Base-by-base conservation (phyloP, 2,797 vertebrate species). In the Spea hammondii region DNA sequence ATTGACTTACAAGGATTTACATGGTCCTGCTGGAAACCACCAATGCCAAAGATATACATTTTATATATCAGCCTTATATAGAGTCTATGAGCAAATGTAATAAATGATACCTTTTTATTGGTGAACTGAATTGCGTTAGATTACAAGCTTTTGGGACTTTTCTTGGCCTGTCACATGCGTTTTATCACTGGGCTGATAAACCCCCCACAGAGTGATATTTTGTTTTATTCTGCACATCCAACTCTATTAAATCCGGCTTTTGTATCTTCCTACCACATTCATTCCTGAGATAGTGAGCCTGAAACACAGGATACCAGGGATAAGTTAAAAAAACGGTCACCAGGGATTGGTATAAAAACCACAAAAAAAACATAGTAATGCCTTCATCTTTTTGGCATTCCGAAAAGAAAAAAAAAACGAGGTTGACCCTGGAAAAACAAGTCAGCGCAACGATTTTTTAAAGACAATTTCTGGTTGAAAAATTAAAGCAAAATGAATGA, bases 291-390 rank as follows among this genome's bases (percentile, higher is more conserved):
- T 68, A 69, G 71, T 50, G 45, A 62, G 70, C 71, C 64, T 79
- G 77, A 68, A 79, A 60, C 49, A 54, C 77, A 59, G 70, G 71
- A 72, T 48, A 5, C 77, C 60, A 68, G 70, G 60, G 73, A 74
- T 79, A 72, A 70, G 68, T 74, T 69, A 70, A 74, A 32, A 32
- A 32, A 73, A 69, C 60, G 48, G 65, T 72, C 78, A 79, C 78
- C 54, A 59, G 72, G 72, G 78, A 69, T 79, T 72, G 55, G 65
- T 72, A 46, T 68, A 74, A 65, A 74, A 74, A 68, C 77, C 77
- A 79, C 77, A 79, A 69, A 74, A 53, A 79, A 59, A 65, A 3
- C 72, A 79, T 74, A 79, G 74, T 73, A 79, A 79, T 70, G 50
- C 77, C 70, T 79, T 79, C 77, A 79, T 73, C 70, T 74, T 69